Evolutionary conservation across 2,797 vertebrate genomes (phyloP).

Genomic region (Xerus rutilus): DNA sequence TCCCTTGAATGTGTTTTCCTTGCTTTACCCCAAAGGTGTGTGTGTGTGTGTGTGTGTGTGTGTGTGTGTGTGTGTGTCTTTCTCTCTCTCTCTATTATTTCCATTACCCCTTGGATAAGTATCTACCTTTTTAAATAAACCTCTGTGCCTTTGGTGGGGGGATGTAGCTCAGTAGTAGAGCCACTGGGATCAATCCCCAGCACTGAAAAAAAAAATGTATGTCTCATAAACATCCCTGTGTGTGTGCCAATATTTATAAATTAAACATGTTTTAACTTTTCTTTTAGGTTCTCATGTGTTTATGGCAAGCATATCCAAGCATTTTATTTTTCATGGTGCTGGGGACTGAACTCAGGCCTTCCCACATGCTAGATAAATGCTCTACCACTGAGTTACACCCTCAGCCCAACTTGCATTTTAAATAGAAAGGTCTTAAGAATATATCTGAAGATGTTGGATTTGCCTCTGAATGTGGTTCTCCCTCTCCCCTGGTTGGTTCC

Average conservation of each 20-base stretch:
- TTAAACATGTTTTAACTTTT: not conserved
- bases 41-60: too few species aligned
- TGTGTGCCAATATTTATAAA: conserved; percentile 31
- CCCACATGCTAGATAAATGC: not conserved
- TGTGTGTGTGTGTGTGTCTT: too few species aligned
- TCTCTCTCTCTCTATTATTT: too few species aligned
- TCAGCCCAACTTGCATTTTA: not conserved
- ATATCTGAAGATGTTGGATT: not conserved
- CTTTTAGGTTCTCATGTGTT: conserved; percentile 24
- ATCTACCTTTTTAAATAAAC: too few species aligned
- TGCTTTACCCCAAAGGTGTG: too few species aligned
- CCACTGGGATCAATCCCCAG: too few species aligned
- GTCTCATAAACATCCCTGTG: not conserved
- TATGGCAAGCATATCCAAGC: not conserved
- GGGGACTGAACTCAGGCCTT: not conserved
- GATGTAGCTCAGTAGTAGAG: too few species aligned
- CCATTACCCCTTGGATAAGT: too few species aligned
- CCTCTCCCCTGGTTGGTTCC: not conserved
- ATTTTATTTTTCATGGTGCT: not conserved
- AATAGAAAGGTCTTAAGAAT: not conserved
- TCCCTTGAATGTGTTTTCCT: too few species aligned
- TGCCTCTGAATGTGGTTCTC: not conserved
- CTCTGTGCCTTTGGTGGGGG: too few species aligned
- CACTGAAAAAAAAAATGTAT: not conserved
- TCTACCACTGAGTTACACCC: not conserved